phyloP scores from a whole-genome alignment of 2,888 invertebrate species.

The Zelleria hepariella region DNA sequence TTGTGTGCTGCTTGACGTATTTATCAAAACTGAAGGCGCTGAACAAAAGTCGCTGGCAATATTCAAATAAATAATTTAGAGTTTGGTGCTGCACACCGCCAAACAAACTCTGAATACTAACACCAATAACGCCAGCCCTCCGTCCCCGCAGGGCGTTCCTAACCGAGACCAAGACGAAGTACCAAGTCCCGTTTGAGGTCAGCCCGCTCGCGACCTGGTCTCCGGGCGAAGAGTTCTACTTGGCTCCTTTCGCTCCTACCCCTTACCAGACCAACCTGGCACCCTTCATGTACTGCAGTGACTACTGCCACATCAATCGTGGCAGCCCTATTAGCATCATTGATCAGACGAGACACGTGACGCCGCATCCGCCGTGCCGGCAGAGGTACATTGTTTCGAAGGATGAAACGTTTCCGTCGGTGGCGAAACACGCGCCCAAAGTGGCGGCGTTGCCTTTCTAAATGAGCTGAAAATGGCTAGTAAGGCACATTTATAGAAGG shows the following conservation, averaged over 20 bases:
- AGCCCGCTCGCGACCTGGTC: slow-evolving; percentile 44
- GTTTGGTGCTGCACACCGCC: no score
- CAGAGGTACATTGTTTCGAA: slow-evolving; percentile 40
- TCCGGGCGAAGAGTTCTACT: slow-evolving; percentile 47
- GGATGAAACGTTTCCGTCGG: slow-evolving; percentile 16
- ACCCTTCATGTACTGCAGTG: slow-evolving; percentile 65
- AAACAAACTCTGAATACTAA: no score
- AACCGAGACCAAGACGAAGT: slow-evolving; percentile 52
- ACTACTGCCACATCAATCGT: slow-evolving; percentile 55
- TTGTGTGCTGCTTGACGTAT: no score
- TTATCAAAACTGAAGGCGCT: no score
- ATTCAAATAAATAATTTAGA: no score
- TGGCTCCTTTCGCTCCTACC: slow-evolving; percentile 54
- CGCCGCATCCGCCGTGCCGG: slow-evolving; percentile 32
- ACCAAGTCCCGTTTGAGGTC: slow-evolving; percentile 37
- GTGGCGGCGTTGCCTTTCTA: not conserved
- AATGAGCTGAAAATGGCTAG: not conserved
- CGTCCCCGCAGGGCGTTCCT: slow-evolving; percentile 41
- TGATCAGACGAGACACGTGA: slow-evolving; percentile 39
- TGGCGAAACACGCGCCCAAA: not conserved
- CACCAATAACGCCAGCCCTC: no score
- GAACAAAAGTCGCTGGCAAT: no score
- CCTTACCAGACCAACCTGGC: slow-evolving; percentile 59
- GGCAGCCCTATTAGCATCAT: slow-evolving; percentile 52
- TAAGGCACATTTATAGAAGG: no score